These are phyloP conservation scores for Poicephalus gulielmi DNA, from an alignment of 2,113 vertebrate genomes.

Conservation along the genomic window DNA sequence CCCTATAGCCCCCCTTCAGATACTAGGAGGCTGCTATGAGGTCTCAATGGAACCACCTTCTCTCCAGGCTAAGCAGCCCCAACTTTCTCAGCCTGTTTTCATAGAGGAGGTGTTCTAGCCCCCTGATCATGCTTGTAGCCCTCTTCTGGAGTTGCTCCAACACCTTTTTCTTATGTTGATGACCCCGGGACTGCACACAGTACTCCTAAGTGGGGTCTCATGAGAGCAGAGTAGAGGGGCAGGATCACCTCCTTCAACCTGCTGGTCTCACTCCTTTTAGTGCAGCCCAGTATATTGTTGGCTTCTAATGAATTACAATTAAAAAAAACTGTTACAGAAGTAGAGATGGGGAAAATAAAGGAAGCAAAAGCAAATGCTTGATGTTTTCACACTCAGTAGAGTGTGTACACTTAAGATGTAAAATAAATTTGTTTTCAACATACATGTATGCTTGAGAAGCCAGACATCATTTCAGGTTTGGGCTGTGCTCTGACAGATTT, in stretches of 20 bases:
- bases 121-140: neutral
- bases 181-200: neutral
- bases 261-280: neutral
- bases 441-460: neutral
- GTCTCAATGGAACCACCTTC: neutral
- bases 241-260: neutral
- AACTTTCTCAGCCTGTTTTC: neutral
- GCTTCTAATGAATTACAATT: neutral
- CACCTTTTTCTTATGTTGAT: neutral
- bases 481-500: neutral
- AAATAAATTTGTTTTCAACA: neutral
- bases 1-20: neutral
- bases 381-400: neutral
- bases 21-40: neutral
- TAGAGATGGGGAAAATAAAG: neutral
- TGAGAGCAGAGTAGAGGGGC: neutral
- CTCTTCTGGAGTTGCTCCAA: neutral
- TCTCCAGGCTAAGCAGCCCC: neutral
- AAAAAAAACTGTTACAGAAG: neutral
- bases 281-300: neutral
- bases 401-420: fast-evolving
- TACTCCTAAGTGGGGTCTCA: neutral
- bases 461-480: neutral
- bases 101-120: neutral
- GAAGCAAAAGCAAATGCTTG: neutral